phyloP scores from a whole-genome alignment of 1,140 invertebrate species.

The Apocrypta bakeri region DNA sequence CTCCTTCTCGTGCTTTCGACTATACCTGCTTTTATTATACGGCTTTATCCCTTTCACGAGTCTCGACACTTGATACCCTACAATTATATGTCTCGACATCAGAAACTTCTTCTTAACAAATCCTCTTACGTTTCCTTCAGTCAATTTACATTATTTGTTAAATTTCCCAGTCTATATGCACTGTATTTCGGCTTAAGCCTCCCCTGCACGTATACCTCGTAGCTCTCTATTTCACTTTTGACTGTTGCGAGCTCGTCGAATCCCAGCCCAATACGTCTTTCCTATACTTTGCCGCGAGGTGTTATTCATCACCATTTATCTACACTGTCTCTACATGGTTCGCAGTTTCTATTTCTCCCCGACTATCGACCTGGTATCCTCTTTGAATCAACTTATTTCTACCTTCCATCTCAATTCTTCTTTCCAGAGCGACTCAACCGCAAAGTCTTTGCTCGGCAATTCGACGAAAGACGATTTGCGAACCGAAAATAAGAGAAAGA shows the following conservation, averaged over 20 bases:
- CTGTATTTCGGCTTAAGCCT: too few species aligned
- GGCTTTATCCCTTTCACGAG: too few species aligned
- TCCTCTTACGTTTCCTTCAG: too few species aligned
- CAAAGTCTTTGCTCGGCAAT: neutral
- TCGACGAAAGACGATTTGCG: constrained; percentile 30
- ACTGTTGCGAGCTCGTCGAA: neutral
- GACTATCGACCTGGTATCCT: neutral
- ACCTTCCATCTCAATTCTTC: neutral
- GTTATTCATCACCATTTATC: constrained; percentile 2
- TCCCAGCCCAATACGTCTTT: neutral
- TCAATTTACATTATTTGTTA: too few species aligned
- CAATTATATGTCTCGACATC: too few species aligned
- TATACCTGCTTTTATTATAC: too few species aligned
- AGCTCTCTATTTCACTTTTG: neutral
- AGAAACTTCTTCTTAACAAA: too few species aligned
- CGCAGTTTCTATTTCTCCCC: neutral
- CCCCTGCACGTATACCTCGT: neutral
- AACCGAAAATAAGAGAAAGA: neutral
- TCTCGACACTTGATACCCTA: too few species aligned
- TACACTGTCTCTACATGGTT: neutral
- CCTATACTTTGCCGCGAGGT: neutral
- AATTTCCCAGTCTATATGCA: too few species aligned
- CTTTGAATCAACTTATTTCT: constrained; percentile 18
- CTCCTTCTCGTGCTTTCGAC: too few species aligned
- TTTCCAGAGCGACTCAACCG: neutral